Conservation (phyloP, 2,113 vertebrate genomes). For the Pollimyrus isidori region DNA sequence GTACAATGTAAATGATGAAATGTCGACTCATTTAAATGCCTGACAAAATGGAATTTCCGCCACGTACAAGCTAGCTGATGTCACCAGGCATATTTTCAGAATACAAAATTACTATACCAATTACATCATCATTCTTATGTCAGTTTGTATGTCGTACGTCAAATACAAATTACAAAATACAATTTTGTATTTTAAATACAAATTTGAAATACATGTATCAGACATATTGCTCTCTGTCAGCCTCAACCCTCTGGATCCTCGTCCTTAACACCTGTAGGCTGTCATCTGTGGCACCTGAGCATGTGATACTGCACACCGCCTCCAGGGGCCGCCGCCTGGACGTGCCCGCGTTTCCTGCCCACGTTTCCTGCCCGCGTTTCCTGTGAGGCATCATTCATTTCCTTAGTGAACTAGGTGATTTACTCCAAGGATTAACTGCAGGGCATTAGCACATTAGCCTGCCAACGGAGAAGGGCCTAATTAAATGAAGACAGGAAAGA, state of each 20-base stretch:
- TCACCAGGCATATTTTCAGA: no score
- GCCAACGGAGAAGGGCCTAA: neutral
- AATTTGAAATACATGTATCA: neutral
- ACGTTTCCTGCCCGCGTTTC: neutral
- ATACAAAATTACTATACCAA: no score
- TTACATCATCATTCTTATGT: no score
- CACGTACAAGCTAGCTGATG: no score
- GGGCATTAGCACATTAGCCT: neutral
- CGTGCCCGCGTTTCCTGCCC: neutral
- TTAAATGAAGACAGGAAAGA: neutral
- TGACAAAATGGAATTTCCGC: no score
- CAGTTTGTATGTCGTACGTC: no score
- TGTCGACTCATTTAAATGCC: no score
- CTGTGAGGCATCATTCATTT: neutral
- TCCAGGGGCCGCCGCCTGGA: neutral
- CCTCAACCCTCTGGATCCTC: constrained; percentile 48
- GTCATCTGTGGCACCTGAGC: neutral
- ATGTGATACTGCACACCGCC: neutral
- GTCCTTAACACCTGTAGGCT: neutral
- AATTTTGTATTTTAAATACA: neutral
- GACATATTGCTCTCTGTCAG: neutral
- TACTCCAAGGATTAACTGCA: neutral
- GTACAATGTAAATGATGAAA: constrained; percentile 31
- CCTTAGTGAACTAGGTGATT: neutral
- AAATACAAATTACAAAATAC: no score